Conservation (phyloP, 2,113 vertebrate species). For the Galbula dea region DNA sequence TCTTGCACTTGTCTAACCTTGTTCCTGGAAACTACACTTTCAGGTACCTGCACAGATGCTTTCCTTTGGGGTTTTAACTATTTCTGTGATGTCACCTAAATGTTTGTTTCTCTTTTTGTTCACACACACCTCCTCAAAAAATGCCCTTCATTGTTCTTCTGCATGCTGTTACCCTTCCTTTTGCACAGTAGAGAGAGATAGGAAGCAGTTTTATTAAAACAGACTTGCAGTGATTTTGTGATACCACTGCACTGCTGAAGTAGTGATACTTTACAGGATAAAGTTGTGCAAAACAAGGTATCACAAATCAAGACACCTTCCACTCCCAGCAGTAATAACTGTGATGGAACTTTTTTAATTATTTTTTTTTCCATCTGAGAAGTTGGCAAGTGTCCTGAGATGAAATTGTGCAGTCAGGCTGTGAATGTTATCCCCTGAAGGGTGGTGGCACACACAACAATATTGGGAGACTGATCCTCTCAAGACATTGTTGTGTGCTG, state of each 20-base stretch:
- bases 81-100: background rate
- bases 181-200: background rate
- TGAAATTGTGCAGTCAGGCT: background rate
- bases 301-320: background rate
- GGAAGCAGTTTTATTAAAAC: background rate
- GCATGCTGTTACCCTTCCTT: background rate
- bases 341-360: background rate
- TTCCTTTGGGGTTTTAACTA: background rate
- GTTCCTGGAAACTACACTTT: slow-evolving; percentile 81
- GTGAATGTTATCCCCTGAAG: background rate
- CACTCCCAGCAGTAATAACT: background rate
- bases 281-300: background rate
- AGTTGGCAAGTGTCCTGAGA: background rate
- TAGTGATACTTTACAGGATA: background rate
- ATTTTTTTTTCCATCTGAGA: background rate
- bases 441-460: background rate
- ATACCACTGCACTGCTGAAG: too few relatives aligned
- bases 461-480: background rate
- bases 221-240: background rate
- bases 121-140: background rate
- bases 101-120: background rate
- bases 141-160: background rate
- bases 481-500: background rate
- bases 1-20: slow-evolving; percentile 72
- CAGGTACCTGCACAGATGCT: slow-evolving; percentile 63